phyloP scores from a whole-genome alignment of 2,888 invertebrate genomes.

The Drosophila tanythrix region DNA sequence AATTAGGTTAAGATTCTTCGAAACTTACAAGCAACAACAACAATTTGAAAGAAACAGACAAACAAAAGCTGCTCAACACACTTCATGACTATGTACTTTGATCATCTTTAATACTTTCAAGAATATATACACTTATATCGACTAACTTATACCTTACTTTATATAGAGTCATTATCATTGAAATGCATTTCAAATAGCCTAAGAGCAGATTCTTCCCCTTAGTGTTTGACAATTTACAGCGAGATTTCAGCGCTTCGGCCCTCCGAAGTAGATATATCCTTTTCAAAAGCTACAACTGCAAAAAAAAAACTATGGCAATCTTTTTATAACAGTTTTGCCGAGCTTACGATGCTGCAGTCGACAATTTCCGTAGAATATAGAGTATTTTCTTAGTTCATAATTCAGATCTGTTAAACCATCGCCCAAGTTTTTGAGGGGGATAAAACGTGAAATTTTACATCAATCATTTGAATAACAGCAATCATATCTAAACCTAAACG shows the following conservation, averaged over 20 bases:
- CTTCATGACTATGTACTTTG: constrained; percentile 39
- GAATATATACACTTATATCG: constrained; percentile 7
- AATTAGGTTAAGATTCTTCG: constrained; percentile 70
- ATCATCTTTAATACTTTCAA: constrained; percentile 39
- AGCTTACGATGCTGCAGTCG: constrained; percentile 25
- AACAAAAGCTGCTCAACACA: constrained; percentile 43
- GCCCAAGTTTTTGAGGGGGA: constrained; percentile 26
- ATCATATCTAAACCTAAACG: constrained; percentile 72
- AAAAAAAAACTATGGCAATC: constrained; percentile 9
- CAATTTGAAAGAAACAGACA: neutral
- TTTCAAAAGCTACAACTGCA: constrained; percentile 25
- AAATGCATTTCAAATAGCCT: neutral
- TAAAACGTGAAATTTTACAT: constrained; percentile 46
- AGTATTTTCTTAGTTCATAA: constrained; percentile 13
- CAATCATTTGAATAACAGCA: constrained; percentile 69
- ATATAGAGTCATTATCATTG: neutral
- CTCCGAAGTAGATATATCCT: constrained; percentile 44
- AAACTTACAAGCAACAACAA: constrained; percentile 34
- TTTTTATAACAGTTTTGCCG: constrained; percentile 7
- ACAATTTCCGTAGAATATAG: constrained; percentile 4
- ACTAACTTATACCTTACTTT: neutral
- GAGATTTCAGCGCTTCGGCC: constrained; percentile 38
- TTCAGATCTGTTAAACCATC: constrained; percentile 5
- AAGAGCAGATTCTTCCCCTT: constrained; percentile 11
- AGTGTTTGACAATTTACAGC: constrained; percentile 20